A percentile compares a stretch with the other conserved stretches of the same genome.
phyloP scores from a whole-genome alignment of 2,888 invertebrate species.

The Melanotus villosus region DNA sequence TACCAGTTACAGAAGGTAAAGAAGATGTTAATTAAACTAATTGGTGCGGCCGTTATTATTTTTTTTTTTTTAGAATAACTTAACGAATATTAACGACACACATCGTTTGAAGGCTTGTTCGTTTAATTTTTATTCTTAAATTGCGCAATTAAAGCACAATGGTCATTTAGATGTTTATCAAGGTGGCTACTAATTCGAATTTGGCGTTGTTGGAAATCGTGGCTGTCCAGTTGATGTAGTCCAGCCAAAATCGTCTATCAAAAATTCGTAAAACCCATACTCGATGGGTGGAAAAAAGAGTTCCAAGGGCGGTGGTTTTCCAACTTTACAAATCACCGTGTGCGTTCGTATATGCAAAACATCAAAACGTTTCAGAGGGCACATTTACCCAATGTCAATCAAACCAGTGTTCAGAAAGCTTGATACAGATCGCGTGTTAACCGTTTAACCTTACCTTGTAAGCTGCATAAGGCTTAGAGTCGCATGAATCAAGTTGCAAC shows the following conservation, averaged over 20 bases:
- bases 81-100: slow-evolving; percentile 41
- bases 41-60: slow-evolving; percentile 42
- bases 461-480: slow-evolving; percentile 61
- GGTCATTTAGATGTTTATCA: slow-evolving; percentile 46
- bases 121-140: slow-evolving; percentile 40
- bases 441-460: slow-evolving; percentile 58
- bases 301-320: slow-evolving; percentile 27
- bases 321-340: slow-evolving; percentile 38
- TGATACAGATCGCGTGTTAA: slow-evolving; percentile 65
- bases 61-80: slow-evolving; percentile 43
- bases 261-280: slow-evolving; percentile 6
- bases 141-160: slow-evolving; percentile 46
- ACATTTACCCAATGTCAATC: slow-evolving; percentile 66
- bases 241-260: slow-evolving; percentile 27
- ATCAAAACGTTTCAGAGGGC: slow-evolving; percentile 63
- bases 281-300: slow-evolving; percentile 14
- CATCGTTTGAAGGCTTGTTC: slow-evolving; percentile 31
- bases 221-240: slow-evolving; percentile 7
- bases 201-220: slow-evolving; percentile 34
- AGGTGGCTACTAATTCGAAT: slow-evolving; percentile 44
- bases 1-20: no score
- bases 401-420: slow-evolving; percentile 63
- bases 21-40: slow-evolving; percentile 43
- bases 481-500: slow-evolving; percentile 56
- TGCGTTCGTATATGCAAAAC: slow-evolving; percentile 59